These are phyloP conservation scores for Emydoidea blandingii DNA, from an alignment of 2,797 vertebrate genomes.

Conservation along the genomic window DNA sequence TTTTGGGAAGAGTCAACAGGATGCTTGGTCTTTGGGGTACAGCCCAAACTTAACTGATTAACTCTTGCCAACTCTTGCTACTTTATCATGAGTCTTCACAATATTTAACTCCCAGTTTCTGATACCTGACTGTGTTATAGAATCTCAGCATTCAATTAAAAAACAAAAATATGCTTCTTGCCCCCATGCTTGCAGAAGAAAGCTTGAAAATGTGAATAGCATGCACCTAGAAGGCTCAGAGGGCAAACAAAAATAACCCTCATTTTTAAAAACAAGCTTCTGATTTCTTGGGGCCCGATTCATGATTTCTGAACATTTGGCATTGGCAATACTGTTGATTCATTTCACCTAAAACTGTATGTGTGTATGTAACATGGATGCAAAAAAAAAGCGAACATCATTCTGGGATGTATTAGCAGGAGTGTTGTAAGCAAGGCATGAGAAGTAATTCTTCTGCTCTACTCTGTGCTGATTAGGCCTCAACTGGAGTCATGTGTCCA, in stretches of 20 bases:
- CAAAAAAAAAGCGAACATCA: too few relatives aligned
- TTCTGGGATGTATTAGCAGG: too few relatives aligned
- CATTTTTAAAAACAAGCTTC: background rate
- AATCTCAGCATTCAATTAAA: background rate
- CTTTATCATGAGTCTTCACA: background rate
- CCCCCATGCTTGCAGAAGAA: background rate
- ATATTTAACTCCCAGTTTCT: background rate
- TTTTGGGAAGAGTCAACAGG: background rate
- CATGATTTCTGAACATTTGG: constrained; percentile 1
- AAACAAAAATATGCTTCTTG: rapidly evolving
- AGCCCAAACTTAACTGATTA: background rate
- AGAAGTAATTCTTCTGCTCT: too few relatives aligned
- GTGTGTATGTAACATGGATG: background rate
- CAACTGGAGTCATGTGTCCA: too few relatives aligned
- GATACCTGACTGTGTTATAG: background rate
- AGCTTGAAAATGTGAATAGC: background rate
- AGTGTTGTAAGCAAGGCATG: too few relatives aligned
- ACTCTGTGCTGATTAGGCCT: too few relatives aligned
- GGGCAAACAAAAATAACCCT: background rate
- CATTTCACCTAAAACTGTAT: background rate
- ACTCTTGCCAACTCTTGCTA: background rate
- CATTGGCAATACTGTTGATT: constrained; percentile 12
- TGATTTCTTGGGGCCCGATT: background rate
- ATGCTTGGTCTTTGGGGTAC: background rate
- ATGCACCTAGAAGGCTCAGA: background rate